These are phyloP conservation scores for Forpus xanthops DNA, from an alignment of 2,797 vertebrate species.

Conservation along the genomic window DNA sequence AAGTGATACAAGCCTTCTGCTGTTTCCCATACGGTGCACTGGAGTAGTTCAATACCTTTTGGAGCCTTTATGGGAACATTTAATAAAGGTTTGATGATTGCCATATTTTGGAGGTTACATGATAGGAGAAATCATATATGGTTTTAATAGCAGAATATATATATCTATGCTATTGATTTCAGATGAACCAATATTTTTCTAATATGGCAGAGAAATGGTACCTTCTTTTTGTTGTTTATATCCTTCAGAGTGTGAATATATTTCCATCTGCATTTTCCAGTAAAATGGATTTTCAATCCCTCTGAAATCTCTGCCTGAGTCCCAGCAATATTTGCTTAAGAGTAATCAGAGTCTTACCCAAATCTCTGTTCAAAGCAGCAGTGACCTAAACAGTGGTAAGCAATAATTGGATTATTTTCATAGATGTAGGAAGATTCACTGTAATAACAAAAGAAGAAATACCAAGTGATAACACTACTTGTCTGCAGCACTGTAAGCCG, in stretches of 20 bases:
- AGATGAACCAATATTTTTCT: conserved; percentile 49
- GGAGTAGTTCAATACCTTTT: conserved; percentile 50
- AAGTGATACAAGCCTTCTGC: conserved; percentile 45
- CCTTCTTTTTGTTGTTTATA: neutral
- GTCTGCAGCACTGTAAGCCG: conserved; percentile 29
- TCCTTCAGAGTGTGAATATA: conserved; percentile 19
- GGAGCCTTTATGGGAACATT: conserved; percentile 8
- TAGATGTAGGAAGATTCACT: conserved; percentile 55
- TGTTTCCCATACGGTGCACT: conserved; percentile 48
- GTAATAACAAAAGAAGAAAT: conserved; percentile 58
- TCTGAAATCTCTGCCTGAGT: conserved; percentile 41
- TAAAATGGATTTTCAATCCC: conserved; percentile 55
- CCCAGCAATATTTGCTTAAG: conserved; percentile 61
- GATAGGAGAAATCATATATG: conserved; percentile 27
- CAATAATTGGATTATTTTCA: conserved; percentile 69
- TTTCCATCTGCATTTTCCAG: conserved; percentile 31
- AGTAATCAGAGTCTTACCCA: conserved; percentile 55
- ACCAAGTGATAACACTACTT: conserved; percentile 43
- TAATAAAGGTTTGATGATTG: conserved; percentile 40
- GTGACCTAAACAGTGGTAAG: conserved; percentile 51
- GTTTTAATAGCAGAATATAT: conserved; percentile 55
- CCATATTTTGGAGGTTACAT: conserved; percentile 23
- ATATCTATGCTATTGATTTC: conserved; percentile 28
- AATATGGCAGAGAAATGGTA: neutral
- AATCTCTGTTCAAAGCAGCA: conserved; percentile 59